Base-by-base conservation (phyloP, 2,888 invertebrate species). In the Stenoptilia bipunctidactyla region DNA sequence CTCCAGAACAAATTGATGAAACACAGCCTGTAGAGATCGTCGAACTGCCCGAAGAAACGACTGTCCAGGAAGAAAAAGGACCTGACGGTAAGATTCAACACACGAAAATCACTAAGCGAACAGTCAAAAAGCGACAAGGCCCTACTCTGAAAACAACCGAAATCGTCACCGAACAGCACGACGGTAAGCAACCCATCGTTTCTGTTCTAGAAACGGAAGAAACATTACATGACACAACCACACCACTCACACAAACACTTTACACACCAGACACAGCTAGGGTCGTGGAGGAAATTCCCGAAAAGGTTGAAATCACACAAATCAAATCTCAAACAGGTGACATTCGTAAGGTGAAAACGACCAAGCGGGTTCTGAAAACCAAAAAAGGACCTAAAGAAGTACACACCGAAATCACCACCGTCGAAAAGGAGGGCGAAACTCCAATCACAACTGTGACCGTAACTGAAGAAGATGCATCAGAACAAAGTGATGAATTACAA, bases 21-120 rank as follows among this genome's bases (percentile, higher is more conserved):
- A 41, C 41, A 0, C 39, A 42, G 41, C 43, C 45, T 1, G 41
- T 13, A 57, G 52, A 41, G 45, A 41, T 38, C 13, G 27, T 54
- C 63, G 43, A 25, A 25, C 25, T 25, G 25, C 25, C 25, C 9
- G 25, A 25, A 9, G 25, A 25, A 9, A 25, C 25, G 25, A 25
- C 25, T 25, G 25, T 25, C 25, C 5, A 25, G 25, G 25, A 25
- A 9, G 9, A 6, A 5, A 25, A 25, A 25, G 9, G 5, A 9
- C 5, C 5, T 6, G 25, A 25, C 25, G 25, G 25, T 25, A 25
- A 25, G 25, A 5, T 9, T 6, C 5, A 25, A 25, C 25, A 25
- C 5, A 25, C 5, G 25, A 25, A 25, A 25, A 25, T 25, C 25
- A 25, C 25, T 25, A 25, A 25, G 25, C 5, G 25, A 25, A 9